These are phyloP conservation scores for Lingula anatina DNA, from an alignment of 2,888 invertebrate genomes.

Conservation along the genomic window DNA sequence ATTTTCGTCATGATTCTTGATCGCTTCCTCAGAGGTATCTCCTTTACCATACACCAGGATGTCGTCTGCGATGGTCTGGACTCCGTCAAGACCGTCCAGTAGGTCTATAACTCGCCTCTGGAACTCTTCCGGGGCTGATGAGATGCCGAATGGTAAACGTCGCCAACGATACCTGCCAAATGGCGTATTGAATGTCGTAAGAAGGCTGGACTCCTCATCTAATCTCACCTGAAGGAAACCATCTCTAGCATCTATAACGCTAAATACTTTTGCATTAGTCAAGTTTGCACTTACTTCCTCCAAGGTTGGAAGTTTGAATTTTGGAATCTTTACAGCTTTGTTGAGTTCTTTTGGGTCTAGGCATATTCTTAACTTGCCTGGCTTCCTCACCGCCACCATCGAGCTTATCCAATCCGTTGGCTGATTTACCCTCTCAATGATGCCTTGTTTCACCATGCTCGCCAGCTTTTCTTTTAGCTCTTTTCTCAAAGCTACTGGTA, in stretches of 20 bases:
- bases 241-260: background rate
- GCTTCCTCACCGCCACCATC: background rate
- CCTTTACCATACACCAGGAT: constrained; percentile 1
- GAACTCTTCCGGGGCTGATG: constrained; percentile 1
- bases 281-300: background rate
- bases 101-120: background rate
- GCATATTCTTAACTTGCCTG: background rate
- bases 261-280: background rate
- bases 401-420: background rate
- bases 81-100: background rate
- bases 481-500: background rate
- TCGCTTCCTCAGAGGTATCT: background rate
- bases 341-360: background rate
- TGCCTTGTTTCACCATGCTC: background rate
- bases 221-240: background rate
- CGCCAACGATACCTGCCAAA: background rate
- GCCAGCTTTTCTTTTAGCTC: background rate
- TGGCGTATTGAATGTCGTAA: background rate
- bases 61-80: background rate
- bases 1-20: background rate
- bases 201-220: background rate
- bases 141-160: background rate
- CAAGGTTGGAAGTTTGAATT: background rate
- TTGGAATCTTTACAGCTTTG: background rate
- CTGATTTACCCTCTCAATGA: background rate